Base-by-base conservation (phyloP, 2,113 vertebrate species). In the Syngnathus typhle region DNA sequence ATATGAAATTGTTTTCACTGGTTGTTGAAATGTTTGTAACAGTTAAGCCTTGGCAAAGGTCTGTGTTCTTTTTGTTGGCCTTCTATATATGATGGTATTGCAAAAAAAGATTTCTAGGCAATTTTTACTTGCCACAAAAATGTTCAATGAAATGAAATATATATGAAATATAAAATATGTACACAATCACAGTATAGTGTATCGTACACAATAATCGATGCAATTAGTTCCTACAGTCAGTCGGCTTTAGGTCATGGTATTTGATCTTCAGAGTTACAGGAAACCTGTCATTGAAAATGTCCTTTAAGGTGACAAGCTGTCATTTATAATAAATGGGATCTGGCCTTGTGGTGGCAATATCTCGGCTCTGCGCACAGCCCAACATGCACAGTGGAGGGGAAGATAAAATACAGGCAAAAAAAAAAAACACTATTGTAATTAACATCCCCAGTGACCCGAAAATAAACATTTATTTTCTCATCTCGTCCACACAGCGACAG, bases 381-480 rank as follows among this genome's bases (percentile, higher is more conserved):
- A 21, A n/a, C 82, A 83, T 86, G 86, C 73, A 85, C 71, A 81
- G 82, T 80, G 62, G 67, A 65, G 56, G 70, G 65, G 39, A 70
- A 73, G 66, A 75, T 60, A 62, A 64, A 67, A 76, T 19, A 37
- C 27, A 23, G 36, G 18, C 15, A 32, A 67, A 66, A 78, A 86
- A 86, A 88, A 87, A 86, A 82, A 82, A 82, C 78, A 77, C 69
- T 88, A 82, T 93, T 92, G 91, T 93, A 93, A 94, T 94, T 93
- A 94, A 93, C 94, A 93, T 92, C 89, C 86, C 82, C 91, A 91
- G 78, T 94, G 93, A 94, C 92, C 93, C 90, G 51, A 84, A 89
- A 89, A 93, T 74, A 84, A 94, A 90, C 89, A 82, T 79, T 90
- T 88, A 88, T 91, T 88, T 87, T 82, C 82, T 80, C 83, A 86